Conservation (phyloP, 2,888 invertebrate genomes). For the Ectobius pallidus region DNA sequence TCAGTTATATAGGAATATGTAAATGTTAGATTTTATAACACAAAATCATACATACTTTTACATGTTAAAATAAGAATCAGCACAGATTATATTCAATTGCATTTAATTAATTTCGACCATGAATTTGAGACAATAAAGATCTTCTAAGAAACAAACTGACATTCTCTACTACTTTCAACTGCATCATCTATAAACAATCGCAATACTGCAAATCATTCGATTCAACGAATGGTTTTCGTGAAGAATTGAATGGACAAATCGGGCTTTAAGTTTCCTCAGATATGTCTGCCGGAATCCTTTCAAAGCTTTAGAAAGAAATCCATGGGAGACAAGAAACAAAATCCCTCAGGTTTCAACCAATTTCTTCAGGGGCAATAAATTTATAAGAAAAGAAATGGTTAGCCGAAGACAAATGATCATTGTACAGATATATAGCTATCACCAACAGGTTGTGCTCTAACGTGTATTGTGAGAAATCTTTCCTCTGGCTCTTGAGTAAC, state of each 20-base stretch:
- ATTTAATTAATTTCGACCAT: too few relatives aligned
- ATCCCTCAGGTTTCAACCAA: conserved; percentile 12
- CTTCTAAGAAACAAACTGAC: too few relatives aligned
- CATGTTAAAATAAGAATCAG: too few relatives aligned
- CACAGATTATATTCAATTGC: too few relatives aligned
- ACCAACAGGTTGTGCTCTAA: neutral
- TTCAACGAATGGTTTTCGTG: neutral
- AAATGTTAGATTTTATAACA: too few relatives aligned
- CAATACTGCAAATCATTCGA: neutral
- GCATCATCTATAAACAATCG: neutral
- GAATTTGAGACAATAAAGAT: too few relatives aligned
- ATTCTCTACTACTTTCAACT: too few relatives aligned
- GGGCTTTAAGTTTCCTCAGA: neutral
- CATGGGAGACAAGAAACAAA: neutral
- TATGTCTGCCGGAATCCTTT: neutral
- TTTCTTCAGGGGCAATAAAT: conserved; percentile 6
- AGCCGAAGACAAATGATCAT: conserved; percentile 13
- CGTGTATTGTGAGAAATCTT: too few relatives aligned
- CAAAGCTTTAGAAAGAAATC: neutral
- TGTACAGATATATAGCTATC: neutral
- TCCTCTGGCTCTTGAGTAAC: too few relatives aligned
- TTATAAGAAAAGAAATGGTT: neutral
- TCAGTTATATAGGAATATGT: too few relatives aligned
- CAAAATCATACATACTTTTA: too few relatives aligned
- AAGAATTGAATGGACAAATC: neutral